Conservation (phyloP, 1,140 invertebrate genomes). For the Megathymus violae region DNA sequence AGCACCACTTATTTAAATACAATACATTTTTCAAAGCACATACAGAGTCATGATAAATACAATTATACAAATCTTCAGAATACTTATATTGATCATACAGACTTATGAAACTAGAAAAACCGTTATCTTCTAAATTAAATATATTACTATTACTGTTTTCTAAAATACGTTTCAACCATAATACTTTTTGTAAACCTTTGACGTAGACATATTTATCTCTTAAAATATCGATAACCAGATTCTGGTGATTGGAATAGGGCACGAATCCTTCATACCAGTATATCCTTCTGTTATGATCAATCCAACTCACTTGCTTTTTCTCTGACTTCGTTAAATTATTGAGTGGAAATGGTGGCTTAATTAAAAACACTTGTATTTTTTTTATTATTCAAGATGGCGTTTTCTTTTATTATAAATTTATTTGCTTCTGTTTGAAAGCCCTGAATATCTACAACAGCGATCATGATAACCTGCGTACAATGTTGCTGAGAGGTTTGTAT, state of each 20-base stretch:
- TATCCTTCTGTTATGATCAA: background rate
- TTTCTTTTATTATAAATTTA: constrained; percentile 40
- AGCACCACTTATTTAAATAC: too few relatives aligned
- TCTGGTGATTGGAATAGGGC: background rate
- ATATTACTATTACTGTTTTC: background rate
- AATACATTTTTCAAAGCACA: background rate
- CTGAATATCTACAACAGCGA: constrained; percentile 34
- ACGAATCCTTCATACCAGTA: background rate
- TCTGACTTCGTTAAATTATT: constrained; percentile 1
- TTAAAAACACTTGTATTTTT: constrained; percentile 18
- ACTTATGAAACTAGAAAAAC: background rate
- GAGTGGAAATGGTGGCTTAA: constrained; percentile 33
- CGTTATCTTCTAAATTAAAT: background rate
- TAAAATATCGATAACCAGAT: background rate
- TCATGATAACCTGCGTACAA: constrained; percentile 39
- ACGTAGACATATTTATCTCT: background rate
- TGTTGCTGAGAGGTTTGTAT: constrained; percentile 42
- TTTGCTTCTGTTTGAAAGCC: constrained; percentile 31
- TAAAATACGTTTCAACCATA: background rate
- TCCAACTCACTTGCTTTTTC: background rate
- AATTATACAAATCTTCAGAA: background rate
- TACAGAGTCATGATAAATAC: background rate
- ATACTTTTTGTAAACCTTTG: background rate
- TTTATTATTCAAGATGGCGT: constrained; percentile 25
- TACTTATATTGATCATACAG: background rate